Conservation (phyloP, 2,888 invertebrate genomes). For the Electrophaes corylata region DNA sequence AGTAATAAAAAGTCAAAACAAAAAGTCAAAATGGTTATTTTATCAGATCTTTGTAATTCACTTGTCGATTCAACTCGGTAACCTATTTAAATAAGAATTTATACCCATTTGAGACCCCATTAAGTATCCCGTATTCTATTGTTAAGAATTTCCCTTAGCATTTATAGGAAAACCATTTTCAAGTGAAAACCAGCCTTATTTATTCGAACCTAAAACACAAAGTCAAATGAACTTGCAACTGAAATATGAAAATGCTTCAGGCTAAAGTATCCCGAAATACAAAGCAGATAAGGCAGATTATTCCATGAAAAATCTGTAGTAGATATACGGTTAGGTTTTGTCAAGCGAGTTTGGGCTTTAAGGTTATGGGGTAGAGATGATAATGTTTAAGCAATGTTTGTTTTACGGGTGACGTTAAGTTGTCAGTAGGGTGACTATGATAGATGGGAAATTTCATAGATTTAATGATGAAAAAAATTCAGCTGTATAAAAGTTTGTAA, state of each 20-base stretch:
- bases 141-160: slow-evolving; percentile 7
- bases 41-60: background rate
- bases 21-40: background rate
- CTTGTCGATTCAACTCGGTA: slow-evolving; percentile 6
- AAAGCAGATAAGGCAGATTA: background rate
- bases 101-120: slow-evolving; percentile 15
- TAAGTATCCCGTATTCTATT: slow-evolving; percentile 3
- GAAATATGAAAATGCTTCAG: background rate
- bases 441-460: background rate
- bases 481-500: too few relatives aligned
- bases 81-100: slow-evolving; percentile 21
- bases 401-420: slow-evolving; percentile 4
- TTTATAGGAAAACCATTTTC: slow-evolving; percentile 16
- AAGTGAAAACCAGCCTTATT: slow-evolving; percentile 2
- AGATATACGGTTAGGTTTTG: slow-evolving; percentile 4
- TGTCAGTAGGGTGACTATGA: slow-evolving; percentile 16
- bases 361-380: slow-evolving; percentile 4
- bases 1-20: background rate
- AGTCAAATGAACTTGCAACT: background rate
- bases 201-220: background rate
- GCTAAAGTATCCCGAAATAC: background rate
- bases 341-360: slow-evolving; percentile 9
- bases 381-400: slow-evolving; percentile 16
- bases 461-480: background rate
- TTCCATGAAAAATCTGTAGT: background rate